Base-by-base conservation (phyloP, 2,797 vertebrate species). In the Rhyacichthys aspro region DNA sequence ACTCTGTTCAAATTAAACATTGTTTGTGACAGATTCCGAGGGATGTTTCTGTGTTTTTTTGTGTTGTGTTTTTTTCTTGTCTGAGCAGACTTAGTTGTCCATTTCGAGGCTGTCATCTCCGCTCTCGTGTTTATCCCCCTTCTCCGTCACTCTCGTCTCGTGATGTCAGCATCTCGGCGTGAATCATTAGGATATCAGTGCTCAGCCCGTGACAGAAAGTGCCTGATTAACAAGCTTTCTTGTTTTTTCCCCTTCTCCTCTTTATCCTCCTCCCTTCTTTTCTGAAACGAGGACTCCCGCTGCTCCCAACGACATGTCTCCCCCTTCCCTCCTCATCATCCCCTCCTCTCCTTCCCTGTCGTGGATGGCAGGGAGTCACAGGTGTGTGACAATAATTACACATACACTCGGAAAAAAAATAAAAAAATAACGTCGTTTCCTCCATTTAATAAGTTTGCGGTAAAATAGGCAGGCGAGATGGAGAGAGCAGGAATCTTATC, bases 391-490 rank as follows among this genome's bases (percentile, higher is more conserved):
- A 94, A 94, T 95, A 97, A 98, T 96, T 95, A 95, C 95, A 94
- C 91, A 89, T 94, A 94, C 95, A 95, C 95, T 98, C 93, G 91
- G 92, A 91, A 81, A 19, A 41, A 39, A 36, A 16, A 53, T 23
- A 53, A 86, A 68, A 76, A 81, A 89, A 94, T 95, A 94, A 92
- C 94, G 94, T 94, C 87, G 92, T 95, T 95, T 95, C 93, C 89
- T 92, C 94, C 95, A 95, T 98, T 96, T 96, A 95, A 97, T 95
- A 95, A 95, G 94, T 96, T 95, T 95, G 94, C 95, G 88, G 93
- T 93, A 95, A 95, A 97, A 97, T 94, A 94, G 94, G 92, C 94
- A 91, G 78, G 90, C 91, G 76, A 67, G 78, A 79, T 92, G 90
- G 88, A 86, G 83, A 76, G 93, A 86, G 92, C 92, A 88, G 79